A percentile compares a stretch with the other conserved stretches of the same genome.
phyloP scores from a whole-genome alignment of 2,797 vertebrate species.

The Gorsachius magnificus region DNA sequence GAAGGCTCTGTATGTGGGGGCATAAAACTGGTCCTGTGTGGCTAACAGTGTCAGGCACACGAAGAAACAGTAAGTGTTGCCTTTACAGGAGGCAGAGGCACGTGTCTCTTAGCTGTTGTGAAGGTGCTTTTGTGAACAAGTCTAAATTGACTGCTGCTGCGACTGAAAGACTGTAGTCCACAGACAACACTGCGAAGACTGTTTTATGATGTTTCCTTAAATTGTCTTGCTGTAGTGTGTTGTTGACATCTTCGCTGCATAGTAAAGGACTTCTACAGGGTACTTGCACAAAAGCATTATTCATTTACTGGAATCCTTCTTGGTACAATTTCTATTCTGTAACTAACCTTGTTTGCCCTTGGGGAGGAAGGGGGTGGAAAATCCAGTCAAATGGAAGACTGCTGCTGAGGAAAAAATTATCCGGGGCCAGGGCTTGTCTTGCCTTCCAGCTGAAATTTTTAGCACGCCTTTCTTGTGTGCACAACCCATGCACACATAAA shows the following conservation, averaged over 20 bases:
- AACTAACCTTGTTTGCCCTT: background rate
- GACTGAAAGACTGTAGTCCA: background rate
- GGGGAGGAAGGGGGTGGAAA: background rate
- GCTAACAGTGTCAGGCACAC: background rate
- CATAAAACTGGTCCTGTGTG: background rate
- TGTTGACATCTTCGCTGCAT: background rate
- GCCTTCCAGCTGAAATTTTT: background rate
- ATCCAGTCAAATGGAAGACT: background rate
- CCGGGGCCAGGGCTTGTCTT: background rate
- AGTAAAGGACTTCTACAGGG: background rate
- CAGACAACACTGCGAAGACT: background rate
- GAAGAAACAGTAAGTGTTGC: background rate
- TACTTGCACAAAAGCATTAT: background rate
- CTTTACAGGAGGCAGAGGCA: background rate
- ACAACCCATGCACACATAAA: accelerated
- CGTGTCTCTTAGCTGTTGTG: background rate
- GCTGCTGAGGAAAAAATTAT: background rate
- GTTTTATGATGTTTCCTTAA: background rate
- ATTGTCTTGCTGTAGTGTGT: background rate
- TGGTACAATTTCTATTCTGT: background rate
- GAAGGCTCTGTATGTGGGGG: background rate
- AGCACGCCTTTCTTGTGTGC: background rate
- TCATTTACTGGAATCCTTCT: too few species aligned
- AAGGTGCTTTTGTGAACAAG: background rate
- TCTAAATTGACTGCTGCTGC: background rate